Evolutionary conservation across 1,140 invertebrate species (phyloP).

Genomic region (Drosophila albomicans): DNA sequence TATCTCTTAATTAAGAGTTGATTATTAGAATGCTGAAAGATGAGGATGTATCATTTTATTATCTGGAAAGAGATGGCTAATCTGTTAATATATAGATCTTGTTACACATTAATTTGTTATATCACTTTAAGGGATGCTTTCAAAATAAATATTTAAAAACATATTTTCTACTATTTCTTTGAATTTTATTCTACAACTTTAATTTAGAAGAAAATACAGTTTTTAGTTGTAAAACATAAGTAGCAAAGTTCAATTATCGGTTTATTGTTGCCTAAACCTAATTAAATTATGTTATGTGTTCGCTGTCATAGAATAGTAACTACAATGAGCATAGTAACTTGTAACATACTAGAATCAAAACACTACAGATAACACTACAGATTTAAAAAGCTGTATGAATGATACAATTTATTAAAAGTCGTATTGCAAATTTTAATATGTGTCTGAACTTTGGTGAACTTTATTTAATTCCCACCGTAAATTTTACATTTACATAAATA

Average conservation of each 20-base stretch:
- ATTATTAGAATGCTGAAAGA: not conserved
- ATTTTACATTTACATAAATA: constrained; percentile 2
- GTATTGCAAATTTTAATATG: not conserved
- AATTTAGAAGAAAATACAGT: too few relatives aligned
- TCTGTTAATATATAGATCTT: not conserved
- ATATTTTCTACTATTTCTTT: too few relatives aligned
- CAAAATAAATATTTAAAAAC: constrained; percentile 4
- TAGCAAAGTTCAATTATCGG: not conserved
- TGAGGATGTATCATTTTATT: not conserved
- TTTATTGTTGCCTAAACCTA: too few relatives aligned
- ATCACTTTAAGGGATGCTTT: not conserved
- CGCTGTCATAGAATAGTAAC: too few relatives aligned
- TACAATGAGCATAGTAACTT: too few relatives aligned
- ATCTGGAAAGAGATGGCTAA: not conserved
- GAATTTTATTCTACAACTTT: too few relatives aligned
- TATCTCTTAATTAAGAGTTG: not conserved
- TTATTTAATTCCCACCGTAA: not conserved
- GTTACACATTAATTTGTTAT: not conserved
- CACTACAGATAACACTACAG: too few relatives aligned
- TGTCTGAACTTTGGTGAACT: not conserved
- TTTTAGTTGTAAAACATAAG: too few relatives aligned
- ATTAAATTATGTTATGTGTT: too few relatives aligned
- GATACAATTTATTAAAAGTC: too few relatives aligned
- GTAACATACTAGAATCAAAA: too few relatives aligned
- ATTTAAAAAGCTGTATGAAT: too few relatives aligned